Conservation (phyloP, 1,140 invertebrate genomes). For the Hylaeus volcanicus region DNA sequence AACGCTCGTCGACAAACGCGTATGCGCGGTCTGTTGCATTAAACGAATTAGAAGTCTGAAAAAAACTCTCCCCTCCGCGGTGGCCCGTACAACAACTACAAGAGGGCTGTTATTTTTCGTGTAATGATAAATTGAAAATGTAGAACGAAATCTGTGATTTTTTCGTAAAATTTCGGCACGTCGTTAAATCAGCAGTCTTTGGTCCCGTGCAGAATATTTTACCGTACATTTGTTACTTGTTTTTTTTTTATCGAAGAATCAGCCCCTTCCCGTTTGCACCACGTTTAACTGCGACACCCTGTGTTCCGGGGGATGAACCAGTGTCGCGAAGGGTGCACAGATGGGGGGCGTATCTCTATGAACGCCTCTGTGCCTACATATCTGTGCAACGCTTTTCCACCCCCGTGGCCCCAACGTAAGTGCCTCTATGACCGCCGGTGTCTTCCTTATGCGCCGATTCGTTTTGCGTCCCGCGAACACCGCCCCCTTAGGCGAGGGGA, state of each 20-base stretch:
- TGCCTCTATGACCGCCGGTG: constrained; percentile 54
- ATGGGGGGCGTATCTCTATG: constrained; percentile 69
- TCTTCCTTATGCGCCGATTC: constrained; percentile 59
- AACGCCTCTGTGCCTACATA: constrained; percentile 23
- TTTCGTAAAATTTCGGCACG: too few species aligned
- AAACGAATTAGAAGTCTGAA: constrained; percentile 65
- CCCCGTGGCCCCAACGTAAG: constrained; percentile 50
- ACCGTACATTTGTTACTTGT: too few species aligned
- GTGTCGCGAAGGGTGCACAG: constrained; percentile 62
- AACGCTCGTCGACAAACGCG: constrained; percentile 16
- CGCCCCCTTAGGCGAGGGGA: constrained; percentile 12
- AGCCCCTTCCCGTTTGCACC: too few species aligned
- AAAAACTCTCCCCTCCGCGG: constrained; percentile 33
- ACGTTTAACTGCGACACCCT: too few species aligned
- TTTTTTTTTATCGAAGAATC: too few species aligned
- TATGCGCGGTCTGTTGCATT: constrained; percentile 53
- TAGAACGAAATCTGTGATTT: too few species aligned
- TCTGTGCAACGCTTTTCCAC: constrained; percentile 35
- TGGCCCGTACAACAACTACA: constrained; percentile 16
- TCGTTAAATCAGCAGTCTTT: too few species aligned
- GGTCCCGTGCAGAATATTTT: too few species aligned
- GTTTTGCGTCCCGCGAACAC: constrained; percentile 43
- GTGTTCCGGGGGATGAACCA: constrained; percentile 3
- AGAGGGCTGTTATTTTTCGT: too few species aligned
- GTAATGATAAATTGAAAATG: too few species aligned